Evolutionary conservation across 2,888 invertebrate genomes (phyloP).

Genomic region (Scaptomyza tumidula): DNA sequence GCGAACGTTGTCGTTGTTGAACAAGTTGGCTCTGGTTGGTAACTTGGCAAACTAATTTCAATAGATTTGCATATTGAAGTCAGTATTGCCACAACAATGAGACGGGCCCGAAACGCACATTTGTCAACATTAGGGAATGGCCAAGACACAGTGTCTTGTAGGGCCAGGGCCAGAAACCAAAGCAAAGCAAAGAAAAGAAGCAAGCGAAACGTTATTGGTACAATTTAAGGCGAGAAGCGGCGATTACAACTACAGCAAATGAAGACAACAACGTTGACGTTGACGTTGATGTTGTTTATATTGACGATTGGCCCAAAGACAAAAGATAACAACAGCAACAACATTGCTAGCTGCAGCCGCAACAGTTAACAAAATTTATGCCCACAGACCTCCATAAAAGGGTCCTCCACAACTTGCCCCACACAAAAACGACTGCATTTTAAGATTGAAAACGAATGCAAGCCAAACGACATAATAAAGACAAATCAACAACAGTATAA

Average conservation of each 20-base stretch:
- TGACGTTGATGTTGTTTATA: slow-evolving; percentile 41
- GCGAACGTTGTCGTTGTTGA: slow-evolving; percentile 26
- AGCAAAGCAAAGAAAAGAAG: background rate
- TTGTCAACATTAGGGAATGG: slow-evolving; percentile 68
- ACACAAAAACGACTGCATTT: slow-evolving; percentile 45
- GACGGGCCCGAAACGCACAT: slow-evolving; percentile 72
- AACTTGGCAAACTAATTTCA: slow-evolving; percentile 72
- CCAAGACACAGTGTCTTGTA: slow-evolving; percentile 18
- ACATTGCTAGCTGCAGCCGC: slow-evolving; percentile 39
- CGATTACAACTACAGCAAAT: slow-evolving; percentile 55
- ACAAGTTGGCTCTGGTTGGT: slow-evolving; percentile 42
- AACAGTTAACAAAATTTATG: slow-evolving; percentile 64
- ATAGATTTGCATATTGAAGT: slow-evolving; percentile 76
- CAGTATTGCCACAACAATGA: slow-evolving; percentile 75
- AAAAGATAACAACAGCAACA: slow-evolving; percentile 27
- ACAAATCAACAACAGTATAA: slow-evolving; percentile 53
- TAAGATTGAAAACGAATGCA: slow-evolving; percentile 55
- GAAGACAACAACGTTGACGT: slow-evolving; percentile 53
- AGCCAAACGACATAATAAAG: slow-evolving; percentile 72
- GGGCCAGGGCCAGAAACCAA: slow-evolving; percentile 15
- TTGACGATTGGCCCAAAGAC: slow-evolving; percentile 49
- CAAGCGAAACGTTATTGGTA: slow-evolving; percentile 45
- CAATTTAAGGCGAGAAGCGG: slow-evolving; percentile 59
- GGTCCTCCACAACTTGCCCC: slow-evolving; percentile 34
- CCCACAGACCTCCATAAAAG: slow-evolving; percentile 43